Evolutionary conservation across 1,140 invertebrate genomes (phyloP), one percentile per base, ranked within the genome.

Genomic region (Nymphalis io): DNA sequence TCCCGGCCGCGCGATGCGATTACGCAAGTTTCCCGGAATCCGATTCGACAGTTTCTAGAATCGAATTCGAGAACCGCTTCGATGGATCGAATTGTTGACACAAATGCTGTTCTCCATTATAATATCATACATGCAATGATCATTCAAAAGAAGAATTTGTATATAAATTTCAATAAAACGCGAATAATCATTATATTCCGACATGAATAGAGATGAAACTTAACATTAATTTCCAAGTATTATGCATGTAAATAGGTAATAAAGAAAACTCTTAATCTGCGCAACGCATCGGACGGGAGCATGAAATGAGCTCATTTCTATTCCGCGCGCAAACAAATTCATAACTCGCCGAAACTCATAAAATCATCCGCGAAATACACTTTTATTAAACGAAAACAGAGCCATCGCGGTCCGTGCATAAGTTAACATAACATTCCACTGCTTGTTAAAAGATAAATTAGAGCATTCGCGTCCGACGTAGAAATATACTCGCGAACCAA

Each of bases 301-400:
- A 40, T 67, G 78, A 87, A 89, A 90, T 90, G 84, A 88, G 85
- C 83, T 87, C 85, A 88, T 90, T 89, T 88, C 82, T 88, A 90
- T 90, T 88, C 86, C 64, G 70, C 71, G 67, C 81, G 72, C 78
- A 85, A 89, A 87, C 80, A 77, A 87, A 85, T 85, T 81, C 80
- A 75, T 84, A 87, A 88, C 83, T 88, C 79, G 74, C 74, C 75
- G 82, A 81, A 88, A 90, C 83, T 88, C 86, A 81, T 86, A 86
- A 87, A 87, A 88, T 84, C 79, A 85, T 87, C 79, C 81, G 77
- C 86, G 79, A 80, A 85, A 89, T 78, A 85, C 79, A 85, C 78
- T 88, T 87, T 88, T 85, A 87, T 86, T 90, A 90, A 90, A 85
- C 84, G 88, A 85, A 88, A 89, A 88, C 86, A 88, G 60, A 83